Evolutionary conservation across 2,888 invertebrate genomes (phyloP), one percentile per base, ranked within the genome.

Genomic region (Sinelater perroti): DNA sequence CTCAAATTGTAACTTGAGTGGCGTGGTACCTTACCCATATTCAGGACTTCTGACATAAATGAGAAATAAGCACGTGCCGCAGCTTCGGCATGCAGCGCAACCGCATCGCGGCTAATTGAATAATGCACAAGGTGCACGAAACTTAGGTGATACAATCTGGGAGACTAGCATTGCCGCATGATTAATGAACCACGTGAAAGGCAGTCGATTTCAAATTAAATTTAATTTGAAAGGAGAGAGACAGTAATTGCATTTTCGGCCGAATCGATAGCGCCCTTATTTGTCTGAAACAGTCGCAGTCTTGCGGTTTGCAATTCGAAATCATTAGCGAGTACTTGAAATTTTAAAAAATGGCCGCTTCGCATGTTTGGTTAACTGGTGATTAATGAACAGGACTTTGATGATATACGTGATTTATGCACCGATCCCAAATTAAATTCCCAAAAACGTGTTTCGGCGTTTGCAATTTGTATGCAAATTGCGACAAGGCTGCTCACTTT

Each of bases 201-300:
- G 66, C 65, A 65, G 65, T 66, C 67, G 68, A 66, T 67, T 68
- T 63, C 67, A 68, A 69, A 69, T 69, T 68, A 66, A 67, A 70
- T 68, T 66, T 66, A 55, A 65, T 66, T 67, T 66, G 63, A 67
- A 67, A 53, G 59, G 45, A 57, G 58, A 56, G 35, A 21, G 46
- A 46, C 52, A 56, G 53, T 49, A 54, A 60, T 60, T 56, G 61
- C 51, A 47, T 44, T 61, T 63, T 56, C 36, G 47, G 46, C 26
- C 28, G 38, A 62, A 60, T 60, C 56, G 58, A 58, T 61, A 55
- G 55, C 53, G 17, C 3, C 18, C 13, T 45, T 53, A 10, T 33
- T 42, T 28, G n/a, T 33, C 2, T 11, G 7, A 30, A 16, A 18
- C 7, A 28, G 17, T 38, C 36, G 28, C 20, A 47, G 21, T 45